Conservation (phyloP, 2,888 invertebrate genomes). For the Ochropleura leucogaster region DNA sequence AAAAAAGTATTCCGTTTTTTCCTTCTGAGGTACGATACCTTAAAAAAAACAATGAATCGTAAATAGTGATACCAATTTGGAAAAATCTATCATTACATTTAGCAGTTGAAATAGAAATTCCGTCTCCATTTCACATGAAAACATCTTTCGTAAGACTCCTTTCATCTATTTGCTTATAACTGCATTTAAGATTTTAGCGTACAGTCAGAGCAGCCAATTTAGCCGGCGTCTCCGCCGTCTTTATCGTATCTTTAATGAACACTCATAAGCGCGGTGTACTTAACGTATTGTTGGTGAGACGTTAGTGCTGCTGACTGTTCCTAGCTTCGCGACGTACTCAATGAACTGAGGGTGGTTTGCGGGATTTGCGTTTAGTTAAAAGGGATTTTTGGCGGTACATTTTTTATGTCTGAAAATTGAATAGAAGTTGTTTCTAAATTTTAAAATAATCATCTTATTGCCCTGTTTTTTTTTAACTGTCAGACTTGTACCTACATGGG, state of each 20-base stretch:
- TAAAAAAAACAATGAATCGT: background rate
- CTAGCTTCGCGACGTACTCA: constrained; percentile 69
- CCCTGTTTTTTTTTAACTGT: no score
- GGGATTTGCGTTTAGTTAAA: constrained; percentile 81
- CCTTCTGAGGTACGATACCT: no score
- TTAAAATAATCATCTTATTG: background rate
- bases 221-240: constrained; percentile 83
- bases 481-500: no score
- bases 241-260: constrained; percentile 90
- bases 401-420: constrained; percentile 8
- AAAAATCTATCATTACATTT: background rate
- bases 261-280: constrained; percentile 88
- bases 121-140: background rate
- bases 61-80: no score
- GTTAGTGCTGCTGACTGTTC: constrained; percentile 63
- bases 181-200: constrained; percentile 60
- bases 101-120: background rate
- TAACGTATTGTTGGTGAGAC: constrained; percentile 82
- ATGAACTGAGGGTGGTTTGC: constrained; percentile 80
- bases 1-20: no score
- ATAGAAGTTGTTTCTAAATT: background rate
- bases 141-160: constrained; percentile 17
- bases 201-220: constrained; percentile 82
- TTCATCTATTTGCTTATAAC: constrained; percentile 57
- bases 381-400: constrained; percentile 57